Base-by-base conservation (phyloP, 2,113 vertebrate genomes). In the Reinhardtius hippoglossoides region DNA sequence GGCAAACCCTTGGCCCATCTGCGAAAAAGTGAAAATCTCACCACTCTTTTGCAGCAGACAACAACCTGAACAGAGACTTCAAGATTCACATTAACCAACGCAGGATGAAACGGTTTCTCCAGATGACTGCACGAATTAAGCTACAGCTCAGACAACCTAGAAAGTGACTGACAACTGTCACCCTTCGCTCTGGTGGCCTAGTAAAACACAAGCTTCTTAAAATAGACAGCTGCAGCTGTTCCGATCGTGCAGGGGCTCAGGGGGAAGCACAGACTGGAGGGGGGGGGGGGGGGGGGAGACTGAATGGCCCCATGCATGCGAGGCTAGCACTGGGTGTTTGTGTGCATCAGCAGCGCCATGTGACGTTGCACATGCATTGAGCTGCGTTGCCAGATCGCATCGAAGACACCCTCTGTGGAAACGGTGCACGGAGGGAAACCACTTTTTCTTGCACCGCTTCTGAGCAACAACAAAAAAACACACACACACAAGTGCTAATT, bases 211-310 rank as follows among this genome's bases (percentile, higher is more conserved):
- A 42, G 78, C 79, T 80, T 66, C 91, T 72, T 86, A 93, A 94
- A 94, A 94, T 94, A 93, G 93, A 81, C 67, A 61, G 76, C 74
- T 87, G 92, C 92, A 93, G 90, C 91, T 92, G 92, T 91, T 92
- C 87, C 71, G 78, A 86, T 91, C 89, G 82, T 91, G 91, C 85
- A 86, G 74, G 78, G 82, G 82, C 87, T 74, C 76, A 16, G 31
- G 70, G 89, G 40, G 40, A 10, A 42, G 76, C 54, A 67, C 58
- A 37, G 75, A 73, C 84, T 65, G 74, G 48, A 68, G 52, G 74
- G 66, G 80, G 83, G 46, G n/a, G 54, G 54, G 21, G 54, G 2
- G 72, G 55, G 76, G 58, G 78, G 66, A 75, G 81, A 26, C 78
- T 78, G 72, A 71, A 82, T 82, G 67, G 42, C 78, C 14, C 81